phyloP scores from a whole-genome alignment of 2,113 vertebrate genomes.

The Oreochromis tanganicae region DNA sequence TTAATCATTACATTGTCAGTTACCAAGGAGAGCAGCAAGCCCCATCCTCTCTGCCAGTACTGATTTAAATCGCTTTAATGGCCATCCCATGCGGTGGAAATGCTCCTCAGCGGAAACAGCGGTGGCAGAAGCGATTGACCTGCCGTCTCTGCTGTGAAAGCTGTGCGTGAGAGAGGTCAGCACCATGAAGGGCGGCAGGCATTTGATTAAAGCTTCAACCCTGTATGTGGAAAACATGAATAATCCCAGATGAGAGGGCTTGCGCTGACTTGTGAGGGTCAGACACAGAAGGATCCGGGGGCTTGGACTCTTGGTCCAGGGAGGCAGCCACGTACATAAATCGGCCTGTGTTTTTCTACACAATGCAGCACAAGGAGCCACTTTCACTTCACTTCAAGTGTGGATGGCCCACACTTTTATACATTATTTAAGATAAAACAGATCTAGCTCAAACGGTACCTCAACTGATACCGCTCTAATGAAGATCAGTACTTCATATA shows the following conservation, averaged over 20 bases:
- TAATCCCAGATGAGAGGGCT: constrained; percentile 48
- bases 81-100: constrained; percentile 10
- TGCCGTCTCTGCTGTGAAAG: constrained; percentile 37
- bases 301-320: neutral
- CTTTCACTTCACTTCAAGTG: neutral
- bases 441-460: accelerated
- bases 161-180: constrained; percentile 31
- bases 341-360: neutral
- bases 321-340: constrained; percentile 3
- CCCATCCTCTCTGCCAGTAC: constrained; percentile 28
- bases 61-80: constrained; percentile 50
- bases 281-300: neutral
- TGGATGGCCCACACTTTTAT: neutral
- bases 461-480: neutral
- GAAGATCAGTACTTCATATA: neutral
- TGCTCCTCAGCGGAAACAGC: constrained; percentile 40
- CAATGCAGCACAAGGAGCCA: neutral
- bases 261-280: constrained; percentile 32
- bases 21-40: constrained; percentile 20
- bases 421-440: neutral
- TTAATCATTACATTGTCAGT: constrained; percentile 48
- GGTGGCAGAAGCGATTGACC: constrained; percentile 52
- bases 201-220: constrained; percentile 49
- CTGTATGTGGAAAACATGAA: constrained; percentile 48
- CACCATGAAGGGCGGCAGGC: constrained; percentile 26